Evolutionary conservation across 2,797 vertebrate genomes (phyloP).

Genomic region (Peromyscus attwateri): DNA sequence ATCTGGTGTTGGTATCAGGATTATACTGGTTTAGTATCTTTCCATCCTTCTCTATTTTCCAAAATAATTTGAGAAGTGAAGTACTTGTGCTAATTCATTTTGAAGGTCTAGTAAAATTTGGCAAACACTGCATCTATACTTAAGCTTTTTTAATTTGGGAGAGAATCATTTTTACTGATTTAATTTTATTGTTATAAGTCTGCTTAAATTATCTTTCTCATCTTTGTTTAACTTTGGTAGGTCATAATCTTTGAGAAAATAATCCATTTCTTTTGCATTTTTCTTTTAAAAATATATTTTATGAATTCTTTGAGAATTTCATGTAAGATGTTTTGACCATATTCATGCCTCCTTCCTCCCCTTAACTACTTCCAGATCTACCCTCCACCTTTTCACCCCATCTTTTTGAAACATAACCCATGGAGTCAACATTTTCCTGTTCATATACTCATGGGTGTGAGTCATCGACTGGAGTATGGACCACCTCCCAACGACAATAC

Average conservation of each 20-base stretch:
- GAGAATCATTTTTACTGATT: not conserved
- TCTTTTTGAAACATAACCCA: not conserved
- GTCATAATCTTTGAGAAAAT: not conserved
- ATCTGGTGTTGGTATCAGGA: not conserved
- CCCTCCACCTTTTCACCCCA: not conserved
- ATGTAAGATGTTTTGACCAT: not conserved
- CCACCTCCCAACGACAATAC: not conserved
- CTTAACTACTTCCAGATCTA: not conserved
- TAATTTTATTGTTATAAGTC: not conserved
- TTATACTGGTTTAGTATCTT: not conserved
- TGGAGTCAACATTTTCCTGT: not conserved
- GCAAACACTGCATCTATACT: not conserved
- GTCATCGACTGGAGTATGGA: not conserved
- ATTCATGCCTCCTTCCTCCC: not conserved
- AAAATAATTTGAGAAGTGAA: not conserved
- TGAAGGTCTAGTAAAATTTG: not conserved
- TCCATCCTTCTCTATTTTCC: not conserved
- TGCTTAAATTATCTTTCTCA: not conserved
- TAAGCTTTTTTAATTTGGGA: not conserved
- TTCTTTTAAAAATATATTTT: not conserved
- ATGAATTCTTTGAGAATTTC: not conserved
- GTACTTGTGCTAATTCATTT: not conserved
- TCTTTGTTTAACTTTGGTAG: not conserved
- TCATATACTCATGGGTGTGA: not conserved
- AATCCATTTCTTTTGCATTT: not conserved